A percentile compares a stretch with the other conserved stretches of the same genome.
These are phyloP conservation scores for Arenicola marina DNA, from an alignment of 2,888 invertebrate species.

Conservation along the genomic window DNA sequence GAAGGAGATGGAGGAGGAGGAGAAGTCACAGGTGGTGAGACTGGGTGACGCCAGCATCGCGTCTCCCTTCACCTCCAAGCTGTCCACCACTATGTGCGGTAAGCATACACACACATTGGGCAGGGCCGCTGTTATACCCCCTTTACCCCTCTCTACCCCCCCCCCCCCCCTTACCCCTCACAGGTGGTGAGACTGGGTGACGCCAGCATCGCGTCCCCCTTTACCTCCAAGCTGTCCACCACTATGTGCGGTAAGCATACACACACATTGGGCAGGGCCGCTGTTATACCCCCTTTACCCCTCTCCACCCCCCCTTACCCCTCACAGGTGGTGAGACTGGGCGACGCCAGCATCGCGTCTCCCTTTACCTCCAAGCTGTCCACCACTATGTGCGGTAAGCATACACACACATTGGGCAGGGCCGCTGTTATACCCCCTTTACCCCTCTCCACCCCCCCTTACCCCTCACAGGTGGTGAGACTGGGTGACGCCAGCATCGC, in stretches of 20 bases:
- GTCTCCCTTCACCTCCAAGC: conserved; percentile 97
- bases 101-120: conserved; percentile 20
- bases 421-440: not conserved
- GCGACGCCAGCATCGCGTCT: conserved; percentile 98
- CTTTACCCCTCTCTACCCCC: not conserved
- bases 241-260: conserved; percentile 52
- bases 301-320: not conserved
- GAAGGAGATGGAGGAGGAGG: conserved; percentile 62
- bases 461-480: conserved; percentile 79
- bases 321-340: conserved; percentile 89
- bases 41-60: conserved; percentile 99
- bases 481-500: conserved; percentile 99
- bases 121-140: not conserved
- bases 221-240: conserved; percentile 95
- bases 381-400: conserved; percentile 66
- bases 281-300: not conserved
- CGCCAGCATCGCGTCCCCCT: conserved; percentile 98
- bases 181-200: conserved; percentile 95
- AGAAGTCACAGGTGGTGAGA: conserved; percentile 86
- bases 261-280: not conserved
- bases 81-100: conserved; percentile 73
- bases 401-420: not conserved
- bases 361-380: conserved; percentile 98
- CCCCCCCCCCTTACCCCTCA: conserved; percentile 62
- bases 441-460: too few species aligned